Base-by-base conservation (phyloP, 2,113 vertebrate species). In the Lepisosteus oculatus region DNA sequence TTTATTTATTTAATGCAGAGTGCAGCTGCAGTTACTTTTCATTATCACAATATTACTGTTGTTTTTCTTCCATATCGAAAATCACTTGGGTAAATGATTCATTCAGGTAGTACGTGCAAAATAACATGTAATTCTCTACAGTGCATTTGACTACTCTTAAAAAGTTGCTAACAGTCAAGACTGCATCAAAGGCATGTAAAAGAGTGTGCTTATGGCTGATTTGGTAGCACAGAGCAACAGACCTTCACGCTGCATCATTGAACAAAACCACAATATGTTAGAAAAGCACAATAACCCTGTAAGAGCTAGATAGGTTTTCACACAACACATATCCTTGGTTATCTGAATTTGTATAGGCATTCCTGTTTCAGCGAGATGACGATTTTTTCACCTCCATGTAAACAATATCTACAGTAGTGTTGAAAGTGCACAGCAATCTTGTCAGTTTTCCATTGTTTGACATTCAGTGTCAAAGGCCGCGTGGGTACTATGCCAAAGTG, bases 401-500 rank as follows among this genome's bases (percentile, higher is more conserved):
- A 72, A 76, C 66, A 75, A 70, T 57, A 66, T 43, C 55, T 43
- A 29, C 29, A 29, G 29, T 29, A 64, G 59, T 41, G 6, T 56
- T 51, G 12, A 44, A 44, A 51, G 44, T 54, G 44, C 56, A 57
- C 43, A 63, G 59, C 43, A 15, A 54, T 41, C 2, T n/a, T 66
- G 44, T 63, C 12, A 68, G 63, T 67, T 44, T 63, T 44, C 55
- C 3, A n/a, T 55, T 65, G 61, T 3, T 44, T 74, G 44, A 29
- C 41, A 55, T 47, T 45, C 70, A 11, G 43, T 45, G 61, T 77
- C 55, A 64, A 64, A 64, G 17, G 42, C 62, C 62, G 43, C 59
- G 55, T 61, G 17, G 51, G 45, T 42, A 3, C 68, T 88, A 93
- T 42, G 89, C 88, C 54, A 92, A 74, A 3, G 83, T 82, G 72